These are phyloP conservation scores for Geotria australis DNA, from an alignment of 2,797 vertebrate species.

Conservation along the genomic window DNA sequence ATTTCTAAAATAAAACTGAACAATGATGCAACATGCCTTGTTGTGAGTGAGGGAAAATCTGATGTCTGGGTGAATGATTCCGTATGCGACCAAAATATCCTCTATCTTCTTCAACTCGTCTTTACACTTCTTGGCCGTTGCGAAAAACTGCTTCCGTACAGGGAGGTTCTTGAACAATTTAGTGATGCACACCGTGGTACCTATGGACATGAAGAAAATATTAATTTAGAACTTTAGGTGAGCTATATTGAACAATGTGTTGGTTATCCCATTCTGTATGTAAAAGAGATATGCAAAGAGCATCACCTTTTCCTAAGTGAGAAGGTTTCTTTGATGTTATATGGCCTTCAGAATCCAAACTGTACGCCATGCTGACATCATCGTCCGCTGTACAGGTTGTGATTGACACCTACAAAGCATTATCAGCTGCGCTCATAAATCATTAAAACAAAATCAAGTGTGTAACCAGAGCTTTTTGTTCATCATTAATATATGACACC, in stretches of 20 bases:
- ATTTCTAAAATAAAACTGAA: too few relatives aligned
- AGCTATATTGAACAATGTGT: too few relatives aligned
- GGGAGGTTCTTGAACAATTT: conserved; percentile 75
- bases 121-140: conserved; percentile 51
- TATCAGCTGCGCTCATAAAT: background rate
- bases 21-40: conserved; percentile 18
- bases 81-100: conserved; percentile 47
- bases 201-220: conserved; percentile 10
- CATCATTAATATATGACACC: background rate
- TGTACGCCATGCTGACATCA: conserved; percentile 50
- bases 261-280: too few relatives aligned
- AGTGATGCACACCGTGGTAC: conserved; percentile 47
- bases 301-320: conserved; percentile 51
- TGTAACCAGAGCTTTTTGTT: background rate
- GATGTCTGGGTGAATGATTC: conserved; percentile 46
- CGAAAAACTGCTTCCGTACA: conserved; percentile 70
- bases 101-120: conserved; percentile 74
- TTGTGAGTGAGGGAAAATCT: conserved; percentile 45
- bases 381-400: conserved; percentile 50
- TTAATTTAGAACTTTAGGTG: conserved; percentile 1
- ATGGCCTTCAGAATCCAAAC: conserved; percentile 28
- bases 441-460: background rate
- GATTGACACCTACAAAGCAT: conserved; percentile 27
- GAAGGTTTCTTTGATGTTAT: conserved; percentile 50
- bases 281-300: too few relatives aligned